Evolutionary conservation across 2,888 invertebrate species (phyloP), one percentile per base, ranked within the genome.

Genomic region (Trichogramma evanescens): DNA sequence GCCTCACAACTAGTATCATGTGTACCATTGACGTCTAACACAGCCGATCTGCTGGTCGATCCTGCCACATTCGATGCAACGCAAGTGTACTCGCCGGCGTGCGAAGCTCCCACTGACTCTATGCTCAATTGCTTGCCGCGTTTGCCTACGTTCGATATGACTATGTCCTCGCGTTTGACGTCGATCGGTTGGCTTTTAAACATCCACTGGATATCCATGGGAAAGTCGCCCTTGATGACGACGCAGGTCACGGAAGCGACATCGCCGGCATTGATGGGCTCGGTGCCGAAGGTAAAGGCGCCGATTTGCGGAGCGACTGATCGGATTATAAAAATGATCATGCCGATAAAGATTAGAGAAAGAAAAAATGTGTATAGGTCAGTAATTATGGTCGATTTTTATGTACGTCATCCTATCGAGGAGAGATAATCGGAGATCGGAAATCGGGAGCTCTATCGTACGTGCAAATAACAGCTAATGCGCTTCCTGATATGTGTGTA

Each of bases 221-320:
- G 91, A 65, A 86, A 79, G 78, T 90, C 90, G 63, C 89, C 87
- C 70, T 85, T 84, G 44, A 83, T 82, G 43, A 84, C 79, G 42
- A 81, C 80, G 71, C 85, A 85, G 50, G 80, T 78, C 2, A 82
- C 80, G 50, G 82, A 80, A 49, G 81, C 80, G 50, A 81, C 80
- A 69, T 89, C 88, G 60, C 88, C 89, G 62, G 87, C 86, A 74
- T 86, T 87, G 66, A 84, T 82, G 53, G 88, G 84, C 74, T 86
- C 84, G 69, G 87, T 86, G 72, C 88, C 89, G 76, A 91, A 90
- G 66, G 85, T 80, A 78, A 91, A 91, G 69, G 89, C 87, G 71
- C 85, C 83, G 72, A 89, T 85, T 82, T 88, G 86, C 66, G 91
- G 91, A 74, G 86, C 84, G 82, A 86, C 92, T 64, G 38, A 50